Base-by-base conservation (phyloP, 2,113 vertebrate species). In the Indicator indicator region DNA sequence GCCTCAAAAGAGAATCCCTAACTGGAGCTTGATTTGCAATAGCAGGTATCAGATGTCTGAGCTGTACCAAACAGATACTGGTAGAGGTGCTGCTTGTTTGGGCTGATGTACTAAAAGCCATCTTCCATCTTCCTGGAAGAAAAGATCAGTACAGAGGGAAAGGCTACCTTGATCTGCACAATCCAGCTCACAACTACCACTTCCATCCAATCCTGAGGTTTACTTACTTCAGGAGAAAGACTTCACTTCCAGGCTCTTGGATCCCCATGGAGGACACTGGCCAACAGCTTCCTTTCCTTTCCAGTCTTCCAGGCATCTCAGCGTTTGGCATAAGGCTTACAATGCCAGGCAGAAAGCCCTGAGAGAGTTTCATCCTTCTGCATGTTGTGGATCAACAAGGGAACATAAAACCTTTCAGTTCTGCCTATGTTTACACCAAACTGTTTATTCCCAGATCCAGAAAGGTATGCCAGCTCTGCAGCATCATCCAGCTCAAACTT, bases 161-260 rank as follows among this genome's bases (percentile, higher is more conserved):
- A 27, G 36, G 14, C 70, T 12, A 19, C 15, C 9, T 20, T 4
- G 1, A 30, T 16, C 36, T 3, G 4, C 4, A 0, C 48, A 48
- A 21, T 19, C 62, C 55, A 62, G 63, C 71, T 59, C 78, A 16
- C 55, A 62, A 3, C 42, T 28, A 33, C 67, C 24, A 18, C 20
- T 64, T 54, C 44, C 44, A 33, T 21, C 33, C 11, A 2, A 33
- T 56, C 55, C 36, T 62, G 14, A 86, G 62, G 16, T 36, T 63
- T 42, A 62, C 33, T 12, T 48, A n/a, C 68, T 68, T 33, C 40
- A 21, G 32, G 16, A 73, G 46, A 73, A 67, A 40, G 28, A 54
- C 23, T 73, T 55, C 17, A 60, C 30, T 67, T 54, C 68, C 60
- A 67, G 56, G 46, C 38, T 55, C 60, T 36, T 33, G 69, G 46